Evolutionary conservation across 2,113 vertebrate species (phyloP).

Genomic region (Tetrao urogallus): DNA sequence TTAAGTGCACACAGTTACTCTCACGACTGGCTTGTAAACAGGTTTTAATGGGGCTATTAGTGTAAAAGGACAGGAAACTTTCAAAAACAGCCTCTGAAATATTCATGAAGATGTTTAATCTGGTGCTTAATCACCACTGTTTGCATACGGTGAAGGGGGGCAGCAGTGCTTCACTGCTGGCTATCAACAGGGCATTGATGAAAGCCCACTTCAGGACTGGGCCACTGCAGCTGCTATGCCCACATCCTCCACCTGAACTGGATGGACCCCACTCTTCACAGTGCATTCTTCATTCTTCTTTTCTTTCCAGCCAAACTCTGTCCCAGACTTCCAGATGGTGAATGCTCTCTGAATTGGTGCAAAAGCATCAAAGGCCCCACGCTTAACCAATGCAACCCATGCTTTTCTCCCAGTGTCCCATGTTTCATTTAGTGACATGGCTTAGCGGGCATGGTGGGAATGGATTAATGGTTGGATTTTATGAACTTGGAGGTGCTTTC

Average conservation of each 20-base stretch:
- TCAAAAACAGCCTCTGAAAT: constrained; percentile 89
- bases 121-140: constrained; percentile 92
- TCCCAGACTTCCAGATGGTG: not conserved
- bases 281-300: accelerated
- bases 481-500: too few species aligned
- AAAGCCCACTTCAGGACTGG: constrained; percentile 35
- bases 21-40: constrained; percentile 91
- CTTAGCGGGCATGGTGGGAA: too few species aligned
- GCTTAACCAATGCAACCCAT: not conserved
- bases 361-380: not conserved
- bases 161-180: constrained; percentile 72
- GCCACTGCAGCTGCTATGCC: not conserved
- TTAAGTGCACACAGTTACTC: constrained; percentile 90
- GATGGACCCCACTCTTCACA: not conserved
- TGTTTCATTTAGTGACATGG: too few species aligned
- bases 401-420: not conserved
- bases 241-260: accelerated
- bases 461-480: too few species aligned
- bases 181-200: constrained; percentile 81
- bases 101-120: constrained; percentile 93
- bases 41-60: constrained; percentile 96
- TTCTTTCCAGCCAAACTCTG: not conserved
- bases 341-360: not conserved
- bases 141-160: constrained; percentile 80
- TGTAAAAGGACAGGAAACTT: constrained; percentile 93